These are phyloP conservation scores for Mungos mungo DNA, from an alignment of 2,113 vertebrate species.

Conservation along the genomic window DNA sequence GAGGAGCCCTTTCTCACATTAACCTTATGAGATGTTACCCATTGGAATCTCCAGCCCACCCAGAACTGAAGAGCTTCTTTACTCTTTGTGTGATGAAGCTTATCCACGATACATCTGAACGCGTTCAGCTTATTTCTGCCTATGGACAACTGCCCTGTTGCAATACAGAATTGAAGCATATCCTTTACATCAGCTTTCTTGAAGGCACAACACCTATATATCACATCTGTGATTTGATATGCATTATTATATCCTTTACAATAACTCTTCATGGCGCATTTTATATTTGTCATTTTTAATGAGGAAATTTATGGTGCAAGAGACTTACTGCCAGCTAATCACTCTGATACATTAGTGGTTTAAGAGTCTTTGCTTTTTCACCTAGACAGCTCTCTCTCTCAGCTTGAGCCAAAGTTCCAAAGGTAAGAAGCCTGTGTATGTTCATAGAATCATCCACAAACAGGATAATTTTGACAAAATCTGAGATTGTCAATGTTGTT, in stretches of 20 bases:
- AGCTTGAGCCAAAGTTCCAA: background rate
- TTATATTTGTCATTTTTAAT: background rate
- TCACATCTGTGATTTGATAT: background rate
- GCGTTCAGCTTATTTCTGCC: background rate
- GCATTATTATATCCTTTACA: background rate
- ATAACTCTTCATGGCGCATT: background rate
- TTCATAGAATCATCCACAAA: background rate
- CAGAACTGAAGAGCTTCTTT: background rate
- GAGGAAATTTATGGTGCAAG: background rate
- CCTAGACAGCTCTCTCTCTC: background rate
- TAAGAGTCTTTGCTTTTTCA: constrained; percentile 6
- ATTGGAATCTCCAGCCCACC: accelerated
- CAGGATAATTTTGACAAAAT: background rate
- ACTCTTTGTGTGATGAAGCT: background rate
- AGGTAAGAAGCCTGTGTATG: background rate
- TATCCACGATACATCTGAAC: background rate
- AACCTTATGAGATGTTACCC: background rate
- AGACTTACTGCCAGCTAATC: background rate
- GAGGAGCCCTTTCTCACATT: background rate
- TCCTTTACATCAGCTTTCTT: background rate
- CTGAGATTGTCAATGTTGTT: background rate
- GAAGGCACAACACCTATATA: background rate
- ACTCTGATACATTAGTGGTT: background rate
- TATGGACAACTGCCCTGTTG: background rate
- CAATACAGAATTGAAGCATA: background rate